Evolutionary conservation across 2,113 vertebrate species (phyloP).

Genomic region (Verasper variegatus): DNA sequence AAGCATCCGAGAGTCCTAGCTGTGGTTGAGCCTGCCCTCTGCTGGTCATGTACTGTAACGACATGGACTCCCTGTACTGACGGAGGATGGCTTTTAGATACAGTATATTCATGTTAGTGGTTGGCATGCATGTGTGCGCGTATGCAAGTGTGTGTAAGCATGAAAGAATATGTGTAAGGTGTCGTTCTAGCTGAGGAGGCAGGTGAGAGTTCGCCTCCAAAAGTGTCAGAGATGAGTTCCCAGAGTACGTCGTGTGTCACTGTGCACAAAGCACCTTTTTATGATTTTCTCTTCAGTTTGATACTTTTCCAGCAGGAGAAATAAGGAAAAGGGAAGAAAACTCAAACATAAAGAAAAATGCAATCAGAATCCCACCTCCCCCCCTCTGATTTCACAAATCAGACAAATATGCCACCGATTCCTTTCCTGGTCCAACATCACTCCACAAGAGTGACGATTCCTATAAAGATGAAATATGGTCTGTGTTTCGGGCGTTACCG

Average conservation of each 20-base stretch:
- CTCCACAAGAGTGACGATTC: slow-evolving; percentile 55
- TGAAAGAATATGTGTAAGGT: slow-evolving; percentile 20
- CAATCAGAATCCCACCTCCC: slow-evolving; percentile 4
- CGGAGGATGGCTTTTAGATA: slow-evolving; percentile 68
- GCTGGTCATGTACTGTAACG: slow-evolving; percentile 74
- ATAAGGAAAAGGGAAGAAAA: slow-evolving; percentile 18
- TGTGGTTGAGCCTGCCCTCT: slow-evolving; percentile 74
- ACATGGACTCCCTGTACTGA: slow-evolving; percentile 72
- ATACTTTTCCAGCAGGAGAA: slow-evolving; percentile 39
- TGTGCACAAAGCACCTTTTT: slow-evolving; percentile 82
- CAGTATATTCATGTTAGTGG: slow-evolving; percentile 59
- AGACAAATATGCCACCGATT: slow-evolving; percentile 48
- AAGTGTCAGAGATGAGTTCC: slow-evolving; percentile 25
- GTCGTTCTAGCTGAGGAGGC: slow-evolving; percentile 32
- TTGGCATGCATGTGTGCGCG: slow-evolving; percentile 45
- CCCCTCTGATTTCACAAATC: slow-evolving; percentile 18
- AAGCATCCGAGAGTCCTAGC: slow-evolving; percentile 28
- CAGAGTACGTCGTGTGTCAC: slow-evolving; percentile 63
- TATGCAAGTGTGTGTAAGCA: slow-evolving; percentile 29
- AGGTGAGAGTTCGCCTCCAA: slow-evolving; percentile 50
- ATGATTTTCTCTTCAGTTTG: slow-evolving; percentile 65
- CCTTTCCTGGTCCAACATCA: slow-evolving; percentile 56
- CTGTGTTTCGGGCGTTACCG: slow-evolving; percentile 57
- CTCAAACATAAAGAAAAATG: slow-evolving; percentile 4
- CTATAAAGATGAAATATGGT: slow-evolving; percentile 32